These are phyloP conservation scores for Corythaixoides concolor DNA, from an alignment of 2,113 vertebrate genomes.

Conservation along the genomic window DNA sequence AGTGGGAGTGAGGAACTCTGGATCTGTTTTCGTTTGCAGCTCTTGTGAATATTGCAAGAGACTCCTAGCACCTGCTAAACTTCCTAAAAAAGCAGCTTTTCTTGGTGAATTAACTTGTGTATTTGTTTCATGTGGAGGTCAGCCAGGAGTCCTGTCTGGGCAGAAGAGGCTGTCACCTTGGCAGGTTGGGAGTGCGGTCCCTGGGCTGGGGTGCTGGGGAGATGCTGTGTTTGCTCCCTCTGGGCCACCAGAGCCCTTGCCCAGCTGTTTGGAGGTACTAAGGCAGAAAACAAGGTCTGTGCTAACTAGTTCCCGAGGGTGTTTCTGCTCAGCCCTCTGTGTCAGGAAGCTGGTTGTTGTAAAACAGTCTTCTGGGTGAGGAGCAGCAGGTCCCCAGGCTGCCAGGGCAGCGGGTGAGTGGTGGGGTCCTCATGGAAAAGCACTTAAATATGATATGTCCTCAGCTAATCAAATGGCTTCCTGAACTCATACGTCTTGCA, in stretches of 20 bases:
- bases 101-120: background rate
- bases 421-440: background rate
- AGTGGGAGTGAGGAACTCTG: background rate
- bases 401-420: accelerated
- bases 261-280: background rate
- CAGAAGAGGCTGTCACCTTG: background rate
- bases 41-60: background rate
- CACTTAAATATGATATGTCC: background rate
- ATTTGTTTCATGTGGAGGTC: background rate
- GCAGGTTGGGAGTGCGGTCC: background rate
- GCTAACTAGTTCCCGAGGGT: background rate
- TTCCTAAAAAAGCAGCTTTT: background rate
- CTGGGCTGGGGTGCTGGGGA: background rate
- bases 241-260: background rate
- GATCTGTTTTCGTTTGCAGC: background rate
- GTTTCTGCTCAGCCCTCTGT: background rate
- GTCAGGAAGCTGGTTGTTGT: background rate
- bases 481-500: background rate
- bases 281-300: background rate
- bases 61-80: background rate
- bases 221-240: accelerated
- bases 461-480: background rate
- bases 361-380: background rate
- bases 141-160: background rate
- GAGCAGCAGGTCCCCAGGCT: background rate